Base-by-base conservation (phyloP, 2,797 vertebrate species). In the Sebastes oblongus region DNA sequence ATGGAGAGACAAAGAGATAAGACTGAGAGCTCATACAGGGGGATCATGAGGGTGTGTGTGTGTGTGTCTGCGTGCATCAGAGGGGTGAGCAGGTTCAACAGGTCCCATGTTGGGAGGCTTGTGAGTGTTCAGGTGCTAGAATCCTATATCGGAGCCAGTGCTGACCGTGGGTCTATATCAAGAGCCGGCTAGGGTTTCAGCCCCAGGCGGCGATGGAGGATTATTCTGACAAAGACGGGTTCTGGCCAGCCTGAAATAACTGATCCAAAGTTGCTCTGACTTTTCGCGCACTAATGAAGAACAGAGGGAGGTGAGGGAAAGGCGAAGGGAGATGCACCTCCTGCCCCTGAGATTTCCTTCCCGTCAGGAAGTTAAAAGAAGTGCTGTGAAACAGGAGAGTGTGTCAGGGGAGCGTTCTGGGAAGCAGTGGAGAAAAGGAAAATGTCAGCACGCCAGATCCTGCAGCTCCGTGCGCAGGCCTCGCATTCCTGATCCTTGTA, bases 91-190 rank as follows among this genome's bases (percentile, higher is more conserved):
- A 84, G 91, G 95, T 96, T 96, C 95, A 96, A 68, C 86, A 82
- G 88, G 93, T 93, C 92, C 93, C 88, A 87, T 92, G 91, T 91
- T 90, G 86, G 88, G 86, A 89, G 88, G 86, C 90, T 85, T 61
- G 78, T 14, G 83, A 88, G 91, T 89, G 85, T 87, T 88, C 92
- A 94, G 94, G 94, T 95, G 93, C 87, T 93, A 94, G 88, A 95
- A 94, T 95, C 92, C 92, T 88, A 91, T 91, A 90, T 90, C 88
- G 82, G 90, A 92, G 91, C 92, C 92, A 92, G 86, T 89, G 91
- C 94, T 94, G 93, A 93, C 93, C 91, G 75, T 90, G 89, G 90
- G 84, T 92, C 94, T 95, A 95, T 92, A 94, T 94, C 93, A 89
- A 94, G 93, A 91, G 74, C 72, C 77, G 77, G 86, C 78, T 95